Base-by-base conservation (phyloP, 1,140 invertebrate genomes). In the Drosophila novamexicana region DNA sequence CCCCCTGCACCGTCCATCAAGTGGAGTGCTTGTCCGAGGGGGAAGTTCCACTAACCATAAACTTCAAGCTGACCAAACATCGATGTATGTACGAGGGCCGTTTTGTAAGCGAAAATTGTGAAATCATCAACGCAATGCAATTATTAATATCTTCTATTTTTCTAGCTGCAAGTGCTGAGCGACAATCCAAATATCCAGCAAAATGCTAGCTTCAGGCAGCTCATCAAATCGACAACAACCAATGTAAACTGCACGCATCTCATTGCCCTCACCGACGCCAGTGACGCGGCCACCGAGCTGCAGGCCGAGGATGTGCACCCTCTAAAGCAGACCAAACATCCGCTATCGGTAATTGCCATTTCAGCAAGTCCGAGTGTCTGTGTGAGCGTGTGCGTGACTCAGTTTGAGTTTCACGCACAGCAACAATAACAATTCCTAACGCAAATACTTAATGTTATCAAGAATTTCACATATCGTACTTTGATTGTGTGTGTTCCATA, bases 261-360 rank as follows among this genome's bases (percentile, higher is more conserved):
- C 32, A 91, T 80, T 45, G 54, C 74, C 1, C 12, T 82, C 42
- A 37, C 45, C 2, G 64, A 66, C 7, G 40, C 34, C 12, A 8
- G 40, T 1, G 67, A 73, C 5, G 69, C 36, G 7, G 42, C 2
- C 1, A n/a, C 3, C 12, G 18, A n/a, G 14, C 10, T 22, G 34
- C 12, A n/a, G 22, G n/a, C 56, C 29, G 39, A 67, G 8, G 64
- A 49, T 22, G 18, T 47, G 14, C 81, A 88, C 52, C 65, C 69
- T 5, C 59, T 78, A 42, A 63, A 75, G 39, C 56, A 80, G 18
- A 57, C 69, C 56, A 73, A 83, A 59, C 80, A 89, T 81, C 89
- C 89, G 29, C 71, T 85, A 57, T 83, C 84, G 81, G 89, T 91
- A 79, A 78, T 39, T 73, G 16, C n/a, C 8, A 7, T 18, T 52